phyloP scores from a whole-genome alignment of 2,888 invertebrate species.

The Rhaphigaster nebulosa region DNA sequence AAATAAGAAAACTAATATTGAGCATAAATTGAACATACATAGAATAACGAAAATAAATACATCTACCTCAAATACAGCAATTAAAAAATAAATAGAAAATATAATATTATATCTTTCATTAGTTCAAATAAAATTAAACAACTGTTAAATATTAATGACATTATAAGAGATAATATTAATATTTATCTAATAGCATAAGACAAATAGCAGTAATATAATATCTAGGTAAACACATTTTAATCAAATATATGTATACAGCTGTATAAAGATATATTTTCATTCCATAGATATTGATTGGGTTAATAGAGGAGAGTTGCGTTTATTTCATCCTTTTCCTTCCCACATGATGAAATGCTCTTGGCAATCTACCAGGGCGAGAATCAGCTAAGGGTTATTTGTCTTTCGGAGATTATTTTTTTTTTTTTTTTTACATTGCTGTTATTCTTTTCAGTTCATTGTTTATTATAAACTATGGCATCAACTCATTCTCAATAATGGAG shows the following conservation, averaged over 20 bases:
- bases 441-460: not conserved
- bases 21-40: no score
- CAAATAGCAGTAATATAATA: not conserved
- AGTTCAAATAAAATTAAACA: no score
- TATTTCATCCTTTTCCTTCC: not conserved
- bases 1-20: no score
- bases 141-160: no score
- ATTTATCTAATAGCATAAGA: no score
- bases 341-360: not conserved
- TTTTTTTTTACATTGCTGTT: not conserved
- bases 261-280: not conserved
- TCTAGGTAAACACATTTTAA: not conserved
- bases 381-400: not conserved
- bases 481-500: no score
- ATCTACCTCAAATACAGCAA: no score
- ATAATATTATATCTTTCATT: no score
- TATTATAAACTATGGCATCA: not conserved
- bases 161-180: no score
- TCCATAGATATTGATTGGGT: not conserved
- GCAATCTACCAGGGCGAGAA: not conserved
- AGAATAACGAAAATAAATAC: no score
- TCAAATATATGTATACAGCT: not conserved
- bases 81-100: no score
- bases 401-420: not conserved
- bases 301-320: not conserved